phyloP scores from a whole-genome alignment of 2,113 vertebrate species.

The Nothobranchius kuhntae region DNA sequence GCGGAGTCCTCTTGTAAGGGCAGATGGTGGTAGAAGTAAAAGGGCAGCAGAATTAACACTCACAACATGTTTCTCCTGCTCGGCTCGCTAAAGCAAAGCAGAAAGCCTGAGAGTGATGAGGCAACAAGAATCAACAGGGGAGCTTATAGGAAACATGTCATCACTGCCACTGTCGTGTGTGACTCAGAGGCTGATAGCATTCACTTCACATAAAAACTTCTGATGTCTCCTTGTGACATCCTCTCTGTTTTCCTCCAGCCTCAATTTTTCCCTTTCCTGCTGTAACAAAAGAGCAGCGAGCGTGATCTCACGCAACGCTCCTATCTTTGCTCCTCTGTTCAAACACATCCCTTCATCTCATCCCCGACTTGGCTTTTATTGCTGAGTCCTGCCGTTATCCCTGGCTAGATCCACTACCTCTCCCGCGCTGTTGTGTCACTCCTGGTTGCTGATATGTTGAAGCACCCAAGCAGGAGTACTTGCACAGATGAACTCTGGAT shows the following conservation, averaged over 20 bases:
- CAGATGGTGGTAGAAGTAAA: constrained; percentile 57
- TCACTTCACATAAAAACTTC: constrained; percentile 27
- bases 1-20: constrained; percentile 12
- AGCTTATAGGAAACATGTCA: constrained; percentile 36
- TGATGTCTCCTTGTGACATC: constrained; percentile 47
- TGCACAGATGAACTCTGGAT: constrained; percentile 1
- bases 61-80: constrained; percentile 49
- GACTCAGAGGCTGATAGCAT: constrained; percentile 40
- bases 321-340: constrained; percentile 38
- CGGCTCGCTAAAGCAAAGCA: constrained; percentile 49
- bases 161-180: constrained; percentile 24
- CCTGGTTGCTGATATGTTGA: constrained; percentile 46
- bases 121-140: constrained; percentile 19
- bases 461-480: constrained; percentile 14
- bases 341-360: constrained; percentile 61
- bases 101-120: constrained; percentile 55
- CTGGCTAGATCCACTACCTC: constrained; percentile 48
- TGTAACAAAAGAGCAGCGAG: constrained; percentile 28
- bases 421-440: constrained; percentile 33
- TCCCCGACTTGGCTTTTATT: constrained; percentile 50
- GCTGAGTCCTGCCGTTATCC: constrained; percentile 59
- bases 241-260: constrained; percentile 1
- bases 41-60: constrained; percentile 53
- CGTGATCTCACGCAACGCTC: constrained; percentile 55
- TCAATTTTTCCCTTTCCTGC: constrained; percentile 11